phyloP scores from a whole-genome alignment of 1,140 invertebrate species.

The Rhagoletis pomonella region DNA sequence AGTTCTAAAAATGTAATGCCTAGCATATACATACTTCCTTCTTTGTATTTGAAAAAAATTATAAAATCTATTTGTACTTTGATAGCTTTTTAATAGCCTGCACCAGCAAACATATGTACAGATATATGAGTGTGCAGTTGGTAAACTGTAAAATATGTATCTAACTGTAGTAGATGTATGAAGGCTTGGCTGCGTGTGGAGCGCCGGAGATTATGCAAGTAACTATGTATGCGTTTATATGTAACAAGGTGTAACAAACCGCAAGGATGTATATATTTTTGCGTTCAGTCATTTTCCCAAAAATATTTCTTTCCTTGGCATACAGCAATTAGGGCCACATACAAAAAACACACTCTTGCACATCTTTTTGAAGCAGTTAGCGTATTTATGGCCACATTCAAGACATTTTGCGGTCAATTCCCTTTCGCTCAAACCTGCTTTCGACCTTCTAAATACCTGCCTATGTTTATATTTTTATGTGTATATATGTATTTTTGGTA shows the following conservation, averaged over 20 bases:
- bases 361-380: not conserved
- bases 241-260: too few species aligned
- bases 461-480: too few species aligned
- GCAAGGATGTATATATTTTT: too few species aligned
- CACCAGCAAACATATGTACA: not conserved
- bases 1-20: too few species aligned
- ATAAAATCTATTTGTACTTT: constrained; percentile 23
- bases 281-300: too few species aligned
- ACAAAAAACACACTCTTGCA: not conserved
- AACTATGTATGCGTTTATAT: not conserved
- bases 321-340: too few species aligned
- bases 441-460: not conserved
- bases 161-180: not conserved
- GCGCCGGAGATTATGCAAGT: not conserved
- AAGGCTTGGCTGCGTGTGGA: not conserved
- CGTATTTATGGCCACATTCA: not conserved
- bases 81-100: constrained; percentile 27
- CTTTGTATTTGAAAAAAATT: not conserved
- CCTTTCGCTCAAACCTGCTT: not conserved
- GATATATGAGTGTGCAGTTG: not conserved
- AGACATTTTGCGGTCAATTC: not conserved
- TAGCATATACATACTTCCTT: too few species aligned
- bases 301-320: too few species aligned
- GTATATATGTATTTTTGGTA: not conserved
- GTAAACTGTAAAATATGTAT: not conserved